Evolutionary conservation across 2,888 invertebrate genomes (phyloP).

Genomic region (Drosophila mettleri): DNA sequence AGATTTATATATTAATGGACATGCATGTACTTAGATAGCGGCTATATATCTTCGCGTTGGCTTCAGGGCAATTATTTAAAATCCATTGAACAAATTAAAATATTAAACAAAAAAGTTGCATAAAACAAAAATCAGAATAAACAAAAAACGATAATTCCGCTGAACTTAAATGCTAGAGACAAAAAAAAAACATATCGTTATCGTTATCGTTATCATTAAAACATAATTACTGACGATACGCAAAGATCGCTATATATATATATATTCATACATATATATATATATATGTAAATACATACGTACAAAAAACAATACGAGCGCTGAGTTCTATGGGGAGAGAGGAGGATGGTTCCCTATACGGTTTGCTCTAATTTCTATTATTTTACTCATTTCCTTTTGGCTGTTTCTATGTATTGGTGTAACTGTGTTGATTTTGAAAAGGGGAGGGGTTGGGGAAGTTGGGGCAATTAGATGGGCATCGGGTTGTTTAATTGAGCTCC

Average conservation of each 20-base stretch:
- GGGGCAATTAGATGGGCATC: conserved; percentile 1
- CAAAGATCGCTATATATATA: conserved; percentile 41
- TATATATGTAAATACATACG: conserved; percentile 28
- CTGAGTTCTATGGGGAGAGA: conserved; percentile 10
- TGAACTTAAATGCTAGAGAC: conserved; percentile 52
- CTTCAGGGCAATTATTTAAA: conserved; percentile 49
- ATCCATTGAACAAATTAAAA: conserved; percentile 43
- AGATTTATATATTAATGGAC: conserved; percentile 14
- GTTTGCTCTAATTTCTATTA: background rate
- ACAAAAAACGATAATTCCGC: conserved; percentile 26
- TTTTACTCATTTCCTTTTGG: background rate
- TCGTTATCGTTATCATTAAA: conserved; percentile 63
- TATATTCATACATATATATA: conserved; percentile 21
- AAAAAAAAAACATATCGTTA: conserved; percentile 56
- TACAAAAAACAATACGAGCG: conserved; percentile 26
- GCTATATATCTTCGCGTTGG: conserved; percentile 64
- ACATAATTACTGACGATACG: conserved; percentile 69
- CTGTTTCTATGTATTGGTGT: background rate
- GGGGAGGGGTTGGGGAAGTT: background rate
- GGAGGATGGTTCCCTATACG: background rate
- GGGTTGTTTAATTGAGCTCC: conserved; percentile 85
- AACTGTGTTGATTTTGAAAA: background rate
- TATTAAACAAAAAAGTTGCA: conserved; percentile 18
- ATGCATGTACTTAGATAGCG: conserved; percentile 32
- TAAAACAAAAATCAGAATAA: conserved; percentile 16